A percentile compares a stretch with the other conserved stretches of the same genome.
These are phyloP conservation scores for Pseudomyrmex flavicornis DNA, from an alignment of 1,140 invertebrate species.

Conservation along the genomic window DNA sequence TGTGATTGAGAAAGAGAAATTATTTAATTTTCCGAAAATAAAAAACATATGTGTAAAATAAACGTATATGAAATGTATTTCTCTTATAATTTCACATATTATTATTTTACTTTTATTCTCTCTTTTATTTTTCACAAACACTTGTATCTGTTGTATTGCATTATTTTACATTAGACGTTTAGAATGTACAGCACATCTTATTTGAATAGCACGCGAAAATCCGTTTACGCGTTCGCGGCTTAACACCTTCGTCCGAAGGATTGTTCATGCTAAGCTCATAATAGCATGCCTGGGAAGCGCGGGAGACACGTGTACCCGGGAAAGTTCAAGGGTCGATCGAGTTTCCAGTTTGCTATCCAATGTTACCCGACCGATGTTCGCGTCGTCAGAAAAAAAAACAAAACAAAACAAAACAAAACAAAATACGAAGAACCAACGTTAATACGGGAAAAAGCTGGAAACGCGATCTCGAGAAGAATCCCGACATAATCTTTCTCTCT, in stretches of 20 bases:
- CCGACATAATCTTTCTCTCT: conserved; percentile 31
- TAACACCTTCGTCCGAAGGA: background rate
- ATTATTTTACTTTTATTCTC: background rate
- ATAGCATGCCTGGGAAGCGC: background rate
- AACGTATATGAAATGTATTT: background rate
- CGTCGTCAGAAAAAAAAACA: background rate
- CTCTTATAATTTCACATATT: background rate
- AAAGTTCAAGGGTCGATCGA: conserved; percentile 11
- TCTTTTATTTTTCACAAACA: background rate
- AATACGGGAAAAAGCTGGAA: conserved; percentile 14
- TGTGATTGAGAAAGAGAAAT: background rate
- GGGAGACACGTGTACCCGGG: conserved; percentile 4
- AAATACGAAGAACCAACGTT: background rate
- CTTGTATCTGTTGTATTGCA: no score
- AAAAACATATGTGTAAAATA: background rate
- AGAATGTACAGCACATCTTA: background rate
- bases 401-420: background rate
- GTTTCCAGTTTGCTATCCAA: background rate
- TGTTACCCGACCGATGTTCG: background rate
- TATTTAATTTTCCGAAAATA: conserved; percentile 1
- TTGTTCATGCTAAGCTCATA: background rate
- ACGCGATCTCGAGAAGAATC: conserved; percentile 35
- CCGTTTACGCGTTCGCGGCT: background rate
- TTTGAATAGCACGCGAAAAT: background rate
- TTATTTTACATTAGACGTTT: no score